phyloP scores from a whole-genome alignment of 2,888 invertebrate species.

The Pantelozetes paolii region DNA sequence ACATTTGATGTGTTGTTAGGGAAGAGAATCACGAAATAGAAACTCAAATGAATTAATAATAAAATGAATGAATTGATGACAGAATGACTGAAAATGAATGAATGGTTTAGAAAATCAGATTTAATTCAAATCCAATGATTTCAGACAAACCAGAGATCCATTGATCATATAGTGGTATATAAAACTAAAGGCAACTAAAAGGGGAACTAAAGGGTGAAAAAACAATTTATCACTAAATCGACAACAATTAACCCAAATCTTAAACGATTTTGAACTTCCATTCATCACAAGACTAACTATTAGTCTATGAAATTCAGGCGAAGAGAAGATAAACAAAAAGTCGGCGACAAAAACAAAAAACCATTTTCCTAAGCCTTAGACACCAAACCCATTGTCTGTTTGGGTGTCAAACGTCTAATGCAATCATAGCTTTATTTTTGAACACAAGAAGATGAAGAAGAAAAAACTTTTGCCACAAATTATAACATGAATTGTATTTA shows the following conservation, averaged over 20 bases:
- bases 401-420: slow-evolving; percentile 14
- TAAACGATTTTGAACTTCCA: slow-evolving; percentile 12
- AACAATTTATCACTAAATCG: slow-evolving; percentile 20
- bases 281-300: neutral
- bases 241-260: slow-evolving; percentile 13
- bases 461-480: no score
- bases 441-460: no score
- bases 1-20: no score
- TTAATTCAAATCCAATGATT: slow-evolving; percentile 7
- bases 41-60: neutral
- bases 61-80: slow-evolving; percentile 2
- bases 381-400: neutral
- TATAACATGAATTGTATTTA: no score
- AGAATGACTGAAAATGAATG: neutral
- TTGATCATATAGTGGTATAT: neutral
- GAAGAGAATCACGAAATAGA: neutral
- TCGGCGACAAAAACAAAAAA: neutral
- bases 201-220: slow-evolving; percentile 13
- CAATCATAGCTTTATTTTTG: neutral
- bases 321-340: neutral
- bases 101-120: neutral
- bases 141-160: neutral
- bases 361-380: neutral
- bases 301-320: neutral
- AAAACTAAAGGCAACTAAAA: no score